A percentile compares a stretch with the other conserved stretches of the same genome.
Conservation (phyloP, 2,113 vertebrate genomes). For the Syngnathus floridae region DNA sequence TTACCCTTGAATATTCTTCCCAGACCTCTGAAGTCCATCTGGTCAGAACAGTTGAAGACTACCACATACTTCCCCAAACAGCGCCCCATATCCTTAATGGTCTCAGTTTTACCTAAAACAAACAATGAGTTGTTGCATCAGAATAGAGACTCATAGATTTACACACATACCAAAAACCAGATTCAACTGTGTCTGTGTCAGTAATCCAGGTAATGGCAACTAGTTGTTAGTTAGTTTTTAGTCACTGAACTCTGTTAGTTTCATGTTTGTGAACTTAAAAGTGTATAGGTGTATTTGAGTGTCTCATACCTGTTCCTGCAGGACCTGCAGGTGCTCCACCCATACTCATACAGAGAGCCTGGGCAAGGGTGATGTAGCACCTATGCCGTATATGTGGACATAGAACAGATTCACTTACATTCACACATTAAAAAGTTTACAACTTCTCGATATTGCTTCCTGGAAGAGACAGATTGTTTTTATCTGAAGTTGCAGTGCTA, state of each 20-base stretch:
- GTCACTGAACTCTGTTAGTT: neutral
- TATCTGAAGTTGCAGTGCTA: slow-evolving; percentile 1
- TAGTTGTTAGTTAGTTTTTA: too few relatives aligned
- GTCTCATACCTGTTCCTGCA: slow-evolving; percentile 88
- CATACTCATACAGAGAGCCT: slow-evolving; percentile 95
- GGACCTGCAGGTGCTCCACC: slow-evolving; percentile 93
- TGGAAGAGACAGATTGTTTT: neutral
- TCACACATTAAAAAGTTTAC: neutral
- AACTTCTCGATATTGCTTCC: neutral
- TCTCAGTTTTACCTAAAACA: slow-evolving; percentile 86
- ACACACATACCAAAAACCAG: neutral
- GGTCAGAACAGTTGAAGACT: slow-evolving; percentile 97
- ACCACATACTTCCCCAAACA: slow-evolving; percentile 96
- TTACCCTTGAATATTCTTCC: slow-evolving; percentile 95
- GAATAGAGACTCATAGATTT: slow-evolving; percentile 2
- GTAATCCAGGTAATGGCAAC: too few relatives aligned
- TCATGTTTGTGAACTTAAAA: neutral
- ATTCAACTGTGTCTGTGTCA: neutral
- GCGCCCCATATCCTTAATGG: slow-evolving; percentile 92
- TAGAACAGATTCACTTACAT: neutral
- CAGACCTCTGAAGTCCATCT: slow-evolving; percentile 97
- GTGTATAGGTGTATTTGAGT: neutral
- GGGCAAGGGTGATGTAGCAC: slow-evolving; percentile 95
- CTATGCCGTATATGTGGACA: slow-evolving; percentile 55
- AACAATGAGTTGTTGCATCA: neutral